Base-by-base conservation (phyloP, 2,797 vertebrate genomes). In the Poeciliopsis turneri region DNA sequence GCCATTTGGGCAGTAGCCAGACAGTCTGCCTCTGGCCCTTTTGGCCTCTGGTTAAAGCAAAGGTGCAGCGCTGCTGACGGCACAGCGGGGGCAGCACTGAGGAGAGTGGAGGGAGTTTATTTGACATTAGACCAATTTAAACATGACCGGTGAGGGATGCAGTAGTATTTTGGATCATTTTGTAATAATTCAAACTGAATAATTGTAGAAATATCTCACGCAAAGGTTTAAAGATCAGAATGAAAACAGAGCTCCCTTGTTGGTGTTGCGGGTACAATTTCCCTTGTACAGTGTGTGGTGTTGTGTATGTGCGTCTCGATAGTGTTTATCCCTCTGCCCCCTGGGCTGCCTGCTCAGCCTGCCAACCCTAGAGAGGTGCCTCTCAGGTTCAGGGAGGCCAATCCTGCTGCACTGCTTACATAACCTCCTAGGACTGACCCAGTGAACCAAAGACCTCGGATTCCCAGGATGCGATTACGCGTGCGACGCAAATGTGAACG, bases 1-100 rank as follows among this genome's bases (percentile, higher is more conserved):
- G 90, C 87, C 86, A 89, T 93, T 93, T 95, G 93, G 92, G 90
- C 59, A 74, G 87, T 72, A 88, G 88, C 91, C 90, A 93, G 93
- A 82, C 91, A 86, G 90, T 92, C 91, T 92, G 93, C 92, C 90
- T 91, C 85, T 93, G 89, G 85, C 84, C 79, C 72, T 55, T 86
- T 91, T 83, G 90, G 90, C 89, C 89, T 79, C 82, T 85, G 84
- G 79, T 90, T 78, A 86, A 83, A 76, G 68, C 68, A 9, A 39
- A 16, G 74, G 49, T 87, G 92, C 11, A 85, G 74, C 82, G 46
- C 74, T 51, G 74, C 76, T 49, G 49, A 11, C 46, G 69, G 51
- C 87, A 75, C 80, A 68, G 33, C 9, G 92, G 88, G 81, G 93
- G 91, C 92, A 90, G 89, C 84, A 91, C 84, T 82, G 84, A 83